A percentile compares a stretch with the other conserved stretches of the same genome.
Evolutionary conservation across 2,113 vertebrate genomes (phyloP).

Genomic region (Sarotherodon lohbergeri): DNA sequence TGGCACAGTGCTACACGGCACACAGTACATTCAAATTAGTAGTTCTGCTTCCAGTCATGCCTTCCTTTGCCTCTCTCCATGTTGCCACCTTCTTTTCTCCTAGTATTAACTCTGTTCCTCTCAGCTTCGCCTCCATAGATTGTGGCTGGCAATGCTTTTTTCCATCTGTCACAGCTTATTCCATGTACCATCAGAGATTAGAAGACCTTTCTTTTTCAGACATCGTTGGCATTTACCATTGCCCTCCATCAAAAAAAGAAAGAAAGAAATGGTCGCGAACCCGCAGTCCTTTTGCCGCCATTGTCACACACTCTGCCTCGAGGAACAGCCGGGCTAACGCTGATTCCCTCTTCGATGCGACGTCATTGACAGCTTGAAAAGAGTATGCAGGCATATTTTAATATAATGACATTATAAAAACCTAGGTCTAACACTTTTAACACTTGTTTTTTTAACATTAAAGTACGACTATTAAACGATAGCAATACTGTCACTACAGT

Average conservation of each 20-base stretch:
- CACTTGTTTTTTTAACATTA: background rate
- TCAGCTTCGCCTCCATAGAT: background rate
- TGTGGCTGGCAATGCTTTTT: background rate
- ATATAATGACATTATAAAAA: background rate
- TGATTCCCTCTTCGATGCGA: background rate
- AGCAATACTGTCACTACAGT: background rate
- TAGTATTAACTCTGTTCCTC: background rate
- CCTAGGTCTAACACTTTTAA: background rate
- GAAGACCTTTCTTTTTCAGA: slow-evolving; percentile 61
- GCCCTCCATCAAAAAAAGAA: slow-evolving; percentile 68
- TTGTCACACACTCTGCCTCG: slow-evolving; percentile 29
- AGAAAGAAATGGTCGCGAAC: slow-evolving; percentile 55
- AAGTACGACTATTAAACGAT: background rate
- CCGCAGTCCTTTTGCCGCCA: background rate
- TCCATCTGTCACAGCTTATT: slow-evolving; percentile 66
- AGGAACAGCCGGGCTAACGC: slow-evolving; percentile 7
- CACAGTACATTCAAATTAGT: background rate
- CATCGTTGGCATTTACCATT: slow-evolving; percentile 74
- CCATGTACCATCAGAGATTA: slow-evolving; percentile 29
- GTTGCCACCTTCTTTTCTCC: background rate
- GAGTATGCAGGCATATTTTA: background rate
- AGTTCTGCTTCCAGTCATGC: background rate
- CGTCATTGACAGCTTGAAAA: background rate
- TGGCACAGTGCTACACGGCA: background rate
- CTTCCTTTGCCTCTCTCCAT: background rate